These are phyloP conservation scores for Sparus aurata DNA, from an alignment of 2,797 vertebrate genomes.

Conservation along the genomic window DNA sequence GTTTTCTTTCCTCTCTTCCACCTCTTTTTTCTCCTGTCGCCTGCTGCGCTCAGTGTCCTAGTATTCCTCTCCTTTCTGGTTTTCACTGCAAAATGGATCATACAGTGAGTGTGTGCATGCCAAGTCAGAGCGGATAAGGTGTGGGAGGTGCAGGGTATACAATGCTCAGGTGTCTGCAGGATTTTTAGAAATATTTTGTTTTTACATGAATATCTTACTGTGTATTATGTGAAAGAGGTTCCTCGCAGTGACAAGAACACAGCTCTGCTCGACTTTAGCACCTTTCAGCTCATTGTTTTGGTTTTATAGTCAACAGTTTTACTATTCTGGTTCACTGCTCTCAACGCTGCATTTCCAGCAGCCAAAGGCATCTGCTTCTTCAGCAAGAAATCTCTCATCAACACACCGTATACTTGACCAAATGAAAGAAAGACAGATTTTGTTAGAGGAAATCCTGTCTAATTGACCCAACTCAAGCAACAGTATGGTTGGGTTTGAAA, in stretches of 20 bases:
- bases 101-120: constrained; percentile 7
- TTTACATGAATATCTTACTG: neutral
- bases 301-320: too few relatives aligned
- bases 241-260: neutral
- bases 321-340: too few relatives aligned
- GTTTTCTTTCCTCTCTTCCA: constrained; percentile 20
- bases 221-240: neutral
- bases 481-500: too few relatives aligned
- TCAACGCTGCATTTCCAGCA: too few relatives aligned
- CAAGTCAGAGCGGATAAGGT: constrained; percentile 19
- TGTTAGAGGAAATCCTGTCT: too few relatives aligned
- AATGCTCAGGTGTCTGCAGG: neutral
- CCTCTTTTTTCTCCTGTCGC: constrained; percentile 21
- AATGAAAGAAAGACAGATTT: too few relatives aligned
- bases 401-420: too few relatives aligned
- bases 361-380: too few relatives aligned
- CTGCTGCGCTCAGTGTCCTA: constrained; percentile 42
- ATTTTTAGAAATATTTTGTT: neutral
- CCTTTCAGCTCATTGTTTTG: too few relatives aligned
- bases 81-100: constrained; percentile 34
- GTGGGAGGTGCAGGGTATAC: neutral
- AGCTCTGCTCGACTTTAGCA: too few relatives aligned
- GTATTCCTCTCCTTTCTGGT: constrained; percentile 29
- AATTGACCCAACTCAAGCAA: too few relatives aligned
- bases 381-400: too few relatives aligned